Base-by-base conservation (phyloP, 1,140 invertebrate genomes). In the Apocrypta bakeri region DNA sequence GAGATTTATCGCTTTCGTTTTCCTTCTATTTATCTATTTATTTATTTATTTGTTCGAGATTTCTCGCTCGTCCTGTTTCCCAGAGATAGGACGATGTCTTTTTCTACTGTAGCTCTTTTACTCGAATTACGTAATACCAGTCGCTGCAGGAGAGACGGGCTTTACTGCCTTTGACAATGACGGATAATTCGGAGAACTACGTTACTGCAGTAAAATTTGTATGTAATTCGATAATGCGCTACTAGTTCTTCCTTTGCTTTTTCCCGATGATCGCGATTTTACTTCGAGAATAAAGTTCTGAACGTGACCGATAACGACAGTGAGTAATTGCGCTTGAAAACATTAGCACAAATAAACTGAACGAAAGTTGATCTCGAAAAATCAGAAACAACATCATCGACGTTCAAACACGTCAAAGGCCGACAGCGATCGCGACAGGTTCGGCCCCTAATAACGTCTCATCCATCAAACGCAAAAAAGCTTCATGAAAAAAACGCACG, bases 381-480 rank as follows among this genome's bases (percentile, higher is more conserved):
- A 56, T 56, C 48, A 17, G 21, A 56, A 56, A 56, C 48, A 56
- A 21, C 48, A 56, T 56, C 17, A 56, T 56, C 48, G 48, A 14
- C 48, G 48, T 21, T 56, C 48, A 56, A 56, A 56, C 48, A 56
- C 21, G 48, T 56, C 48, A 56, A 17, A 56, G n/a, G 48, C 21
- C 48, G 48, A 56, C 48, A 56, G 48, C 7, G 48, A 56, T 56
- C 48, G 48, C 21, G 48, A 56, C 48, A 3, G 48, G 48, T 0
- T 56, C 48, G 48, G 48, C 48, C 48, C 17, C 48, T n/a, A 56
- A 27, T 66, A 66, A 66, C 27, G 17, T 29, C 63, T 29, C 24
- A 66, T 66, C 63, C 63, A 66, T 66, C 63, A 66, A 66, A n/a
- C 48, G 48, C 48, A 56, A 56, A 66, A 27, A 29, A 66, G 63